Conservation (phyloP, 2,797 vertebrate genomes). For the Acanthornis magna region DNA sequence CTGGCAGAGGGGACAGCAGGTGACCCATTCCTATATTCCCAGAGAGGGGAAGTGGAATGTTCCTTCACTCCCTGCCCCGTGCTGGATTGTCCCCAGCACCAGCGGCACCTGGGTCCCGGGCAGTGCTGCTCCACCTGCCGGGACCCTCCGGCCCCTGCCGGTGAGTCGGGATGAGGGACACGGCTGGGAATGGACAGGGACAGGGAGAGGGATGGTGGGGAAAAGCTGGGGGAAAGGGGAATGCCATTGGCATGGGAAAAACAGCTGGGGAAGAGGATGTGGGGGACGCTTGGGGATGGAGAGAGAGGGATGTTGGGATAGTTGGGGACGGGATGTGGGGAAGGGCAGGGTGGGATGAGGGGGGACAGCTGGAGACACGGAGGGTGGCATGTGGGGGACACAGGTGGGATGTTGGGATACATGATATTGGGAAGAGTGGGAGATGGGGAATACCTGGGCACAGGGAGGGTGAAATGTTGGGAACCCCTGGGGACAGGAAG, state of each 20-base stretch:
- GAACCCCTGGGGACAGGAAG: not conserved
- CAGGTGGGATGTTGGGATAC: not conserved
- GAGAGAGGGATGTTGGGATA: not conserved
- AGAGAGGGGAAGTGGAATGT: constrained; percentile 78
- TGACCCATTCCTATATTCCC: not conserved
- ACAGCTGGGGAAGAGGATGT: too few relatives aligned
- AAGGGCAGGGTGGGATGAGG: not conserved
- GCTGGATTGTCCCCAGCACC: constrained; percentile 75
- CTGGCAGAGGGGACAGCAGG: not conserved
- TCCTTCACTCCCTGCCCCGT: constrained; percentile 76
- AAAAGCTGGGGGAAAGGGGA: not conserved
- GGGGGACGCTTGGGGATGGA: too few relatives aligned
- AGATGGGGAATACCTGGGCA: not conserved
- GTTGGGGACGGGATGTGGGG: not conserved
- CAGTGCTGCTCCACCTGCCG: constrained; percentile 78
- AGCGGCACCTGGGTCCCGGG: constrained; percentile 70
- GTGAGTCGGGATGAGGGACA: constrained; percentile 20
- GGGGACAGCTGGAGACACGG: not conserved
- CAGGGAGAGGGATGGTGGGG: too few relatives aligned
- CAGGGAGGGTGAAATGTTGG: too few relatives aligned
- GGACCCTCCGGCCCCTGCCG: constrained; percentile 53
- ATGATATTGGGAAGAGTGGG: not conserved
- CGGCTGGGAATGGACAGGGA: not conserved
- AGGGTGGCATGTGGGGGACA: not conserved
- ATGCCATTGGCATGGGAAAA: not conserved